Evolutionary conservation across 2,888 invertebrate species (phyloP).

Genomic region (Catocala nupta): DNA sequence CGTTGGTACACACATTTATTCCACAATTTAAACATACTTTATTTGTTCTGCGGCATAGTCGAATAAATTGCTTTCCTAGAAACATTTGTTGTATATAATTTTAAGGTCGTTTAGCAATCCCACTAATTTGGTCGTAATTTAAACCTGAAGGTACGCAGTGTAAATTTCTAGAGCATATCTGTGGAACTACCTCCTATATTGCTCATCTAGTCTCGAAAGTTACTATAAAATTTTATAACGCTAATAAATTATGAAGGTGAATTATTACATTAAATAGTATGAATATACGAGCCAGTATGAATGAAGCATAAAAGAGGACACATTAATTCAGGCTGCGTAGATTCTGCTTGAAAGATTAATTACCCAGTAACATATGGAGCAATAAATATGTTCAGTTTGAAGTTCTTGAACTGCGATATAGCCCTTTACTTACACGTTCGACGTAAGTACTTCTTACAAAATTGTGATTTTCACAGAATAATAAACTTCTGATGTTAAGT

Average conservation of each 20-base stretch:
- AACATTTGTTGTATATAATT: constrained; percentile 21
- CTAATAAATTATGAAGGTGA: constrained; percentile 38
- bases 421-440: not conserved
- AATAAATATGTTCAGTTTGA: constrained; percentile 22
- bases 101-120: constrained; percentile 19
- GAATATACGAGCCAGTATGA: constrained; percentile 15
- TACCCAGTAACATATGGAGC: constrained; percentile 26
- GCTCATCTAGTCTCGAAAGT: constrained; percentile 35
- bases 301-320: constrained; percentile 11
- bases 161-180: constrained; percentile 19
- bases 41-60: constrained; percentile 29
- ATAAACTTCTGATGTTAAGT: constrained; percentile 2
- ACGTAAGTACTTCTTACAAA: not conserved
- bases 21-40: constrained; percentile 34
- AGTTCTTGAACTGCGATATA: constrained; percentile 19
- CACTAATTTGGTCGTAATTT: constrained; percentile 30
- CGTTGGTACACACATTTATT: constrained; percentile 53
- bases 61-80: constrained; percentile 34
- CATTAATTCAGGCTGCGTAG: constrained; percentile 16
- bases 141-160: constrained; percentile 9
- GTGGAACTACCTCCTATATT: constrained; percentile 27
- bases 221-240: constrained; percentile 35
- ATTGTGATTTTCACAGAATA: not conserved
- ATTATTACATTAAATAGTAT: constrained; percentile 35
- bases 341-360: constrained; percentile 28